Conservation (phyloP, 2,113 vertebrate genomes). For the Engystomops pustulosus region DNA sequence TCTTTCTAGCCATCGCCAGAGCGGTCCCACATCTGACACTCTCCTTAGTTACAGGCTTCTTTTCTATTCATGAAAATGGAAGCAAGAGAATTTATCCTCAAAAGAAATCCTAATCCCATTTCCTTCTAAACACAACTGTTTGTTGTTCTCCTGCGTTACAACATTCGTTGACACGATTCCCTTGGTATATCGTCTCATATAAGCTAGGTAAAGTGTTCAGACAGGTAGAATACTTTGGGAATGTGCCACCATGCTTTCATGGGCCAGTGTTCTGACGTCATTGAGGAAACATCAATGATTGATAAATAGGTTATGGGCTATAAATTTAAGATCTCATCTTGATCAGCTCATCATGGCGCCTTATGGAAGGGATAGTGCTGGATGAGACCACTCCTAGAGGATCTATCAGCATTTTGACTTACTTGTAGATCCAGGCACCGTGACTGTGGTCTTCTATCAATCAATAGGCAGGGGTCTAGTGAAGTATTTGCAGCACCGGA, state of each 20-base stretch:
- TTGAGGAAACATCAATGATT: too few species aligned
- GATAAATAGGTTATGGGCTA: too few species aligned
- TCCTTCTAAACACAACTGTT: slow-evolving; percentile 2
- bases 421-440: too few species aligned
- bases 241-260: background rate
- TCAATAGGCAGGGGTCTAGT: too few species aligned
- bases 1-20: background rate
- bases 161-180: background rate
- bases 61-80: background rate
- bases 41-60: background rate
- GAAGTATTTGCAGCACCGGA: too few species aligned
- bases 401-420: too few species aligned
- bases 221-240: background rate
- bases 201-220: background rate
- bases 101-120: slow-evolving; percentile 25
- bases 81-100: slow-evolving; percentile 23
- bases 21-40: slow-evolving; percentile 11
- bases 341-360: too few species aligned
- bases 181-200: background rate
- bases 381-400: too few species aligned
- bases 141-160: background rate
- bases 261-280: too few species aligned
- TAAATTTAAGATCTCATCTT: too few species aligned
- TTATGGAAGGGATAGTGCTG: too few species aligned
- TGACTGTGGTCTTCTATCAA: too few species aligned